Evolutionary conservation across 2,113 vertebrate species (phyloP), one percentile per base, ranked within the genome.

Genomic region (Naja naja): DNA sequence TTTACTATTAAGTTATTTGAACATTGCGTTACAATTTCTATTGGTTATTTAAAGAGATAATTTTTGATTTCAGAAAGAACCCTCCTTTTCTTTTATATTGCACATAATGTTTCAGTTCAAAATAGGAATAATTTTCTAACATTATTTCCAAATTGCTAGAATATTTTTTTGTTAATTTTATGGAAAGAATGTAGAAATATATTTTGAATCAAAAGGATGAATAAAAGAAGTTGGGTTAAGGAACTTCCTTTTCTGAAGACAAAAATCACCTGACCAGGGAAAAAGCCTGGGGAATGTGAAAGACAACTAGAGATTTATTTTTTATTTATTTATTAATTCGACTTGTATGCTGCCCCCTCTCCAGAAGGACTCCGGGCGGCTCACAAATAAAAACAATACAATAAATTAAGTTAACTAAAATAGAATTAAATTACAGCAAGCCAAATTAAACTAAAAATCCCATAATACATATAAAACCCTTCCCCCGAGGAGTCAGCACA

Each of bases 41-140:
- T 39, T 90, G 69, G 49, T 88, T 95, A 47, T 95, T 87, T 94
- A 95, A 74, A 93, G 87, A 92, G 94, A 89, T 92, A 94, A 94
- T 95, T 94, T 91, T 89, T 95, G 85, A 89, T 94, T 95, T 94
- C 92, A 95, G 86, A 43, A 81, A 87, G 87, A 92, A 94, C 91
- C 89, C 27, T 91, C 85, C 95, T 95, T 94, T 95, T 56, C 30
- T 87, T 69, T 88, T 60, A 52, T 69, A 53, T 23, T 88, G 56
- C 87, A 85, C 0, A 4, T 27, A 90, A 93, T 88, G 96, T 96
- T 96, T 55, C 91, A 85, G 85, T 89, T 94, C 81, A 94, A 86
- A 92, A n/a, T 30, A 74, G 58, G 43, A 6, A 54, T 95, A 90
- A 94, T 93, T 95, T 95, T 93, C 94, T 93, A 89, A 85, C 30